These are phyloP conservation scores for Whitmania pigra DNA, from an alignment of 1,140 invertebrate species.

Conservation along the genomic window DNA sequence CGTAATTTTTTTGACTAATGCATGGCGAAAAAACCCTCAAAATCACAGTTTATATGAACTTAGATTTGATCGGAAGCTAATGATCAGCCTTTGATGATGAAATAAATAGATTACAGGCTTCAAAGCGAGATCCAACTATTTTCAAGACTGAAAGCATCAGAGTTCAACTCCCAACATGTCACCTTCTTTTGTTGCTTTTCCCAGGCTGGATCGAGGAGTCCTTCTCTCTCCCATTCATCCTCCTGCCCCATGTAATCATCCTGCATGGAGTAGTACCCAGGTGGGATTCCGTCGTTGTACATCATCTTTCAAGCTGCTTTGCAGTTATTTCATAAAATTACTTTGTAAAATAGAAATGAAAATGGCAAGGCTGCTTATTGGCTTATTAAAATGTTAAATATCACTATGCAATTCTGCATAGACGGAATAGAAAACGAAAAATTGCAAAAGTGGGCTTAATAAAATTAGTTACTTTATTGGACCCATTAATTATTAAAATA, in stretches of 20 bases:
- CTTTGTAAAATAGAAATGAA: neutral
- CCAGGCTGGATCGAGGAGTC: conserved; percentile 90
- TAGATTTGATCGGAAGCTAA: neutral
- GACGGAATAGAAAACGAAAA: neutral
- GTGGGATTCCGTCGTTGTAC: conserved; percentile 15
- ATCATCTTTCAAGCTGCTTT: neutral
- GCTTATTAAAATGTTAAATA: neutral
- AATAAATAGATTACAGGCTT: neutral
- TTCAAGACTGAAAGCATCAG: neutral
- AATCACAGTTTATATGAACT: neutral
- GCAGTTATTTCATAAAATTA: neutral
- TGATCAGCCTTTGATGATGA: neutral
- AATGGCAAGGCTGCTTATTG: neutral
- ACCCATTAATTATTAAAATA: too few relatives aligned
- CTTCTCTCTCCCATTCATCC: conserved; percentile 94
- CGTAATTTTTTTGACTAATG: neutral
- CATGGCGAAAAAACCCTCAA: neutral
- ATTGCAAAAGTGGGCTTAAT: too few relatives aligned
- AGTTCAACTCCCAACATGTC: neutral
- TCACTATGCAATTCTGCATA: neutral
- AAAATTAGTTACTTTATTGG: too few relatives aligned
- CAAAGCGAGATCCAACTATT: neutral
- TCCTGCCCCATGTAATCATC: conserved; percentile 86
- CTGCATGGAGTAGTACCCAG: conserved; percentile 25
- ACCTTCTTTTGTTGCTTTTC: conserved; percentile 93